phyloP scores from a whole-genome alignment of 1,140 invertebrate species.

The Platorchestia sp. region DNA sequence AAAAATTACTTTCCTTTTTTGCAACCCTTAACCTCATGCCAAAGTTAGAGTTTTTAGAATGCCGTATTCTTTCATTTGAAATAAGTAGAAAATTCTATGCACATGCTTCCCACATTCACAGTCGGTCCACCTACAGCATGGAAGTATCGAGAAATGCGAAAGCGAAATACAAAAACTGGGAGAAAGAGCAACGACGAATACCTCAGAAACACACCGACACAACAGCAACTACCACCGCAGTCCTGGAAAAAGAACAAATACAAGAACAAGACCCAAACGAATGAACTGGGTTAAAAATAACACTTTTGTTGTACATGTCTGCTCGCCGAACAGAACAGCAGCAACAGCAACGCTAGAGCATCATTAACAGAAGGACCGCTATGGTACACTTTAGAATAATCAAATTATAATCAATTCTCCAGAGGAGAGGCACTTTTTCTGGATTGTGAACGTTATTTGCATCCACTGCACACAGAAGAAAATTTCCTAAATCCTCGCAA shows the following conservation, averaged over 20 bases:
- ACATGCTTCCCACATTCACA: background rate
- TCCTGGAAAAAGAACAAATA: background rate
- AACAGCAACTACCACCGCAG: background rate
- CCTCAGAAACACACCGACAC: background rate
- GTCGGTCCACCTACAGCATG: background rate
- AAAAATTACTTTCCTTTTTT: no score
- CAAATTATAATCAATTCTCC: no score
- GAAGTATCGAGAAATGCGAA: background rate
- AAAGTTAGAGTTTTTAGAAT: no score
- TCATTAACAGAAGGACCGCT: no score
- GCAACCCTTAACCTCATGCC: no score
- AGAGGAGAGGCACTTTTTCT: background rate
- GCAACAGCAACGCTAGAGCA: no score
- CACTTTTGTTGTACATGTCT: background rate
- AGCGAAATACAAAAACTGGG: background rate
- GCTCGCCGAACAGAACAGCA: no score
- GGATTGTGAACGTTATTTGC: background rate
- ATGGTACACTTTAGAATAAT: no score
- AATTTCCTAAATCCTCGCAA: no score
- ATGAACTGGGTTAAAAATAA: background rate
- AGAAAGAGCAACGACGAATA: background rate
- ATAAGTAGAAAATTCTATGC: background rate
- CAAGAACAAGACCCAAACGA: background rate
- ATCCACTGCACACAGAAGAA: background rate
- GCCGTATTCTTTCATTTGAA: background rate